Percentiles rank a stretch among this genome's conserved stretches.
phyloP scores from a whole-genome alignment of 1,140 invertebrate genomes.

The Popillia japonica region DNA sequence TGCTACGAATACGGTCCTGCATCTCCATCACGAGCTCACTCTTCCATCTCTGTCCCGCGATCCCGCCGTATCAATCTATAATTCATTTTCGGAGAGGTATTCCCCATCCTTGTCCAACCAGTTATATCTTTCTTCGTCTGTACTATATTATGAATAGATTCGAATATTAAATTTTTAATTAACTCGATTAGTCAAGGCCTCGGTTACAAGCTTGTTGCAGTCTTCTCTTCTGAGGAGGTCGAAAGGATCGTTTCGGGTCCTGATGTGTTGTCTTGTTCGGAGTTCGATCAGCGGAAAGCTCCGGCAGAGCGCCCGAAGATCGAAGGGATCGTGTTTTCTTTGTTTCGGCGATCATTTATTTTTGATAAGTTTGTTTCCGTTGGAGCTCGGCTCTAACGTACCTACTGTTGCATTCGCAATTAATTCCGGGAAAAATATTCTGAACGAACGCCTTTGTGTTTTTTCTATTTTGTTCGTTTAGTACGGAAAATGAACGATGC shows the following conservation, averaged over 20 bases:
- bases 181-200: conserved; percentile 41
- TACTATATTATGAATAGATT: conserved; percentile 50
- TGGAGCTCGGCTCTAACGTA: not conserved
- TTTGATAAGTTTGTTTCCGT: conserved; percentile 31
- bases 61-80: conserved; percentile 47
- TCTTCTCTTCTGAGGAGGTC: not conserved
- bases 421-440: not conserved
- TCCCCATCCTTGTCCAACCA: not conserved
- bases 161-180: conserved; percentile 52
- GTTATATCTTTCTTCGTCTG: not conserved
- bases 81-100: conserved; percentile 48
- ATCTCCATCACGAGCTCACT: not conserved
- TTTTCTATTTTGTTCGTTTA: not conserved
- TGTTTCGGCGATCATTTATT: conserved; percentile 28
- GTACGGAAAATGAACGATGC: conserved; percentile 8
- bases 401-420: conserved; percentile 15
- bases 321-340: conserved; percentile 17
- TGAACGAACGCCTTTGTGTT: not conserved
- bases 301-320: not conserved
- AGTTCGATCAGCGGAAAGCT: not conserved
- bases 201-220: conserved; percentile 38
- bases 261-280: not conserved
- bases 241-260: conserved; percentile 22
- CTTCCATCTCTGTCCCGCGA: conserved; percentile 38
- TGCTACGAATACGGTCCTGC: not conserved